These are phyloP conservation scores for Mastigias papua DNA, from an alignment of 30 jellyfish, hydroid and myxozoan species.

Conservation along the genomic window DNA sequence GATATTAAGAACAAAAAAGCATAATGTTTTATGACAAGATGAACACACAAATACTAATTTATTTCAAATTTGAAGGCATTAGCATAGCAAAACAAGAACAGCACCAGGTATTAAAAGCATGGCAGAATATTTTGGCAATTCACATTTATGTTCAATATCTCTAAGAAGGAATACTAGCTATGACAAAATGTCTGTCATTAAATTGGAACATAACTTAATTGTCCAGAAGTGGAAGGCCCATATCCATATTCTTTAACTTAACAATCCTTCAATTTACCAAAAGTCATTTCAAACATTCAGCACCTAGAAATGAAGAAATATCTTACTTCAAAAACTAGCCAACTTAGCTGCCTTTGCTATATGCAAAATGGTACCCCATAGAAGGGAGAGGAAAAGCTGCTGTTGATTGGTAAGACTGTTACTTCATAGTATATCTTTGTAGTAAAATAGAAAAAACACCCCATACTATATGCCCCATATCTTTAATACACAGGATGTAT, in stretches of 20 bases:
- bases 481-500: too few species aligned
- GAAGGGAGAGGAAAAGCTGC: too few species aligned
- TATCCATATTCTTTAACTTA: background rate
- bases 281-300: background rate
- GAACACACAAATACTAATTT: background rate
- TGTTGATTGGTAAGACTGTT: too few species aligned
- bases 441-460: too few species aligned
- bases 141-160: background rate
- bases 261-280: background rate
- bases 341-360: too few species aligned
- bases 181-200: background rate
- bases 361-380: too few species aligned
- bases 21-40: background rate
- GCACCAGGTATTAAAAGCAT: background rate
- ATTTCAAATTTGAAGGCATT: too few species aligned
- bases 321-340: background rate
- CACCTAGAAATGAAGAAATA: background rate
- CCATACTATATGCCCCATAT: too few species aligned
- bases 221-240: background rate
- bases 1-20: too few species aligned
- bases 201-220: background rate
- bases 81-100: background rate
- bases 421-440: too few species aligned
- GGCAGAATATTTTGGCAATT: too few species aligned
- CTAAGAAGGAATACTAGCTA: background rate